Evolutionary conservation across 2,797 vertebrate genomes (phyloP), one percentile per base, ranked within the genome.

Genomic region (Notolepis coatsorum): DNA sequence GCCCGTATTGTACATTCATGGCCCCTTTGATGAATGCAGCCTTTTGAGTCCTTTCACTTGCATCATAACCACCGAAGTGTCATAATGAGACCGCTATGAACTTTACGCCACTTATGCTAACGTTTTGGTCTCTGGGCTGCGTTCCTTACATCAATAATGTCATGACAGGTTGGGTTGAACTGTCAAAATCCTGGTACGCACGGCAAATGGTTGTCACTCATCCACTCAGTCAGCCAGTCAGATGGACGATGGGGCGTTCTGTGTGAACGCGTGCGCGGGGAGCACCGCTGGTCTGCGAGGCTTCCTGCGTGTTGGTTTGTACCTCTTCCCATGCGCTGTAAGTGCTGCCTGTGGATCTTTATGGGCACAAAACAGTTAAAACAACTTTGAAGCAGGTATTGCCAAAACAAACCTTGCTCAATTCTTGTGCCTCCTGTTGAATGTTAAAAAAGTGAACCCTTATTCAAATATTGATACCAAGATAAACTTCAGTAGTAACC

Each of bases 11-110:
- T 66, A 54, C 52, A 64, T 71, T 76, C 65, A 68, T 12, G 17
- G 37, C 18, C 51, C 25, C 9, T 25, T 47, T 61, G 9, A 77
- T 88, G 82, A 88, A 86, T 82, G 71, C 73, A 63, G 46, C 71
- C 65, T 78, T 88, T 85, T 89, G 73, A 87, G 31, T 17, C 27
- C 41, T 75, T 61, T 51, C 64, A 60, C 65, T 28, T 75, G 60
- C 70, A 79, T 70, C 31, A 21, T 72, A 68, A 80, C 49, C 42
- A 66, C 49, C 54, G 80, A 87, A 60, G 24, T 67, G 50, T 72
- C 65, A 59, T 45, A 70, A 77, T 71, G 46, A 51, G 75, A 56
- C 17, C 13, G 30, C 39, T 76, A 64, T 52, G 52, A 68, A 42
- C 25, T 20, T 5, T 56, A 54, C 30, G 43, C 31, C 2, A 12